Percentiles rank a stretch among this genome's conserved stretches.
Evolutionary conservation across 2,113 vertebrate species (phyloP).

Genomic region (Edolisoma coerulescens): DNA sequence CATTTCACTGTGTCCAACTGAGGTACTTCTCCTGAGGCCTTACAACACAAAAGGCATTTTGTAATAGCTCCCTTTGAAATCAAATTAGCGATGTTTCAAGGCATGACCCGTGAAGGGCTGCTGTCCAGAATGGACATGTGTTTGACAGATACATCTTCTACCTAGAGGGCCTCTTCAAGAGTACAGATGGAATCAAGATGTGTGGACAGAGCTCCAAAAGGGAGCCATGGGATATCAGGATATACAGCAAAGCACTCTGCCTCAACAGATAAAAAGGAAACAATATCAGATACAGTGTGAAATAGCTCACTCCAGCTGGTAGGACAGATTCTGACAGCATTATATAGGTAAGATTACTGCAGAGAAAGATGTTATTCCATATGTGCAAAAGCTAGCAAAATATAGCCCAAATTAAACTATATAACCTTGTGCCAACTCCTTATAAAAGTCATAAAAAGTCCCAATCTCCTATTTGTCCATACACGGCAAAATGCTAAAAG

Average conservation of each 20-base stretch:
- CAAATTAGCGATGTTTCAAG: slow-evolving; percentile 63
- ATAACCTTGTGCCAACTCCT: neutral
- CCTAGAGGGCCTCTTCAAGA: slow-evolving; percentile 13
- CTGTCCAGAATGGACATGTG: slow-evolving; percentile 48
- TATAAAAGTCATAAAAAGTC: neutral
- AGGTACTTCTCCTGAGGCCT: slow-evolving; percentile 43
- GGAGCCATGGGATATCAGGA: slow-evolving; percentile 8
- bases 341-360: neutral
- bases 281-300: neutral
- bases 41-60: slow-evolving; percentile 60
- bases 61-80: slow-evolving; percentile 60
- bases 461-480: neutral
- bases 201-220: slow-evolving; percentile 40
- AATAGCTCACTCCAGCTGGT: slow-evolving; percentile 3
- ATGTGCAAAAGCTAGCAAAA: neutral
- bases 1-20: slow-evolving; percentile 17
- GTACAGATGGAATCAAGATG: slow-evolving; percentile 68
- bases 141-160: slow-evolving; percentile 57
- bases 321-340: slow-evolving; percentile 3
- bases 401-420: neutral
- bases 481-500: neutral
- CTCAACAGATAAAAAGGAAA: slow-evolving; percentile 42
- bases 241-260: neutral
- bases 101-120: slow-evolving; percentile 54
- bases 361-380: neutral